These are phyloP conservation scores for Psittacara wagleri DNA, from an alignment of 2,113 vertebrate genomes.

Conservation along the genomic window DNA sequence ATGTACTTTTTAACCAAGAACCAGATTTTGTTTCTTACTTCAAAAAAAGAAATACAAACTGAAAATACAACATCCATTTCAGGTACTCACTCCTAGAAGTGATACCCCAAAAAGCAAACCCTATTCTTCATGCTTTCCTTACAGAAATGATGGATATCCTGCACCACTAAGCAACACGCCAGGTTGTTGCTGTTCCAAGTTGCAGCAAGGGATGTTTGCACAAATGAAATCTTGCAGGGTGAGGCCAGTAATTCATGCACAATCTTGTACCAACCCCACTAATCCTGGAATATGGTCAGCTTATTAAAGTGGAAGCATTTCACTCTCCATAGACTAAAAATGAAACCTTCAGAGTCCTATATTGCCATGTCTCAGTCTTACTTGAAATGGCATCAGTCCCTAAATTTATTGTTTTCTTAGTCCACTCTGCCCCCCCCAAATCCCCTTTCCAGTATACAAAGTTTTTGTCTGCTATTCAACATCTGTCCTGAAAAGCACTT, in stretches of 20 bases:
- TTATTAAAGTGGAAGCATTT: constrained; percentile 53
- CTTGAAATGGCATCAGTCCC: constrained; percentile 47
- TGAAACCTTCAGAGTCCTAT: constrained; percentile 6
- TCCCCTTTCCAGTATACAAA: constrained; percentile 23
- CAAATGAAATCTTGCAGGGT: constrained; percentile 48
- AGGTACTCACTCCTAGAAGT: constrained; percentile 62
- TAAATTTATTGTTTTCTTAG: constrained; percentile 39
- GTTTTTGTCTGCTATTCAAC: constrained; percentile 31
- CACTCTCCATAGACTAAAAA: constrained; percentile 64
- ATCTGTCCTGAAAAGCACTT: constrained; percentile 56
- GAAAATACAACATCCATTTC: not conserved
- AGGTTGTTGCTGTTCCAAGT: constrained; percentile 39
- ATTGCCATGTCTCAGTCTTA: constrained; percentile 44
- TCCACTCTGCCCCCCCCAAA: not conserved
- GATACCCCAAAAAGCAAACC: constrained; percentile 24
- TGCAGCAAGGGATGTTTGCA: constrained; percentile 58
- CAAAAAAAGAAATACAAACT: not conserved
- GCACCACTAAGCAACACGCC: constrained; percentile 10
- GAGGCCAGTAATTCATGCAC: constrained; percentile 46
- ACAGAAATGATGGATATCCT: constrained; percentile 38
- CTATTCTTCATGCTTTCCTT: constrained; percentile 27
- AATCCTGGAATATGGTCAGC: constrained; percentile 36
- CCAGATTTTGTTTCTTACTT: constrained; percentile 43
- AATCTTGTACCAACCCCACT: constrained; percentile 9
- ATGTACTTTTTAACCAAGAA: constrained; percentile 53